Evolutionary conservation across 2,113 vertebrate genomes (phyloP).

Genomic region (Leiothrix lutea): DNA sequence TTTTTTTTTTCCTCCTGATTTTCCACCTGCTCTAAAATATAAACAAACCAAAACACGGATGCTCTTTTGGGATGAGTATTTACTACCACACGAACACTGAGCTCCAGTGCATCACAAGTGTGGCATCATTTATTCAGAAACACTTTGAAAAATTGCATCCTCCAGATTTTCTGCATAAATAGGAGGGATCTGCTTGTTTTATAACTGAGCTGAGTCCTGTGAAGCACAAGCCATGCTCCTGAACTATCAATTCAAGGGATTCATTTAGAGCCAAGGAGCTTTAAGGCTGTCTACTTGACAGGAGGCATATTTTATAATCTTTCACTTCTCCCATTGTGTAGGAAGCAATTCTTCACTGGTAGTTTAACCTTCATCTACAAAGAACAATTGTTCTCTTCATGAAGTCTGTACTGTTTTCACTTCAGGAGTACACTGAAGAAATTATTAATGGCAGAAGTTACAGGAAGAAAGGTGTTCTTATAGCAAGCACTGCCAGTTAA

Average conservation of each 20-base stretch:
- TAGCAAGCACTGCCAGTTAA: not conserved
- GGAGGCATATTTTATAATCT: slow-evolving; percentile 35
- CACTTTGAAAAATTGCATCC: not conserved
- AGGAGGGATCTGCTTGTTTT: slow-evolving; percentile 5
- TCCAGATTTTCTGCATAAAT: slow-evolving; percentile 25
- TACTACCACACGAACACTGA: not conserved
- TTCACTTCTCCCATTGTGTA: slow-evolving; percentile 11
- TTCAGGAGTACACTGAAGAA: not conserved
- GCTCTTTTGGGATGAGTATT: not conserved
- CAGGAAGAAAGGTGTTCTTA: not conserved
- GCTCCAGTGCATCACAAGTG: not conserved
- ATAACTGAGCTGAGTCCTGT: not conserved
- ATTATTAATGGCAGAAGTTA: not conserved
- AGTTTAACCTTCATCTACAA: slow-evolving; percentile 42
- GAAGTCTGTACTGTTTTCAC: not conserved
- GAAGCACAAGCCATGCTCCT: not conserved
- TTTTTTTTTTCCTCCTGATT: not conserved
- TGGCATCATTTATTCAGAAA: not conserved
- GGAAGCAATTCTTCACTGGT: slow-evolving; percentile 24
- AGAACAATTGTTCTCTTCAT: slow-evolving; percentile 27
- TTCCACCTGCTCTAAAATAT: not conserved
- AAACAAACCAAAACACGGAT: not conserved
- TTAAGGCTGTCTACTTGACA: slow-evolving; percentile 44
- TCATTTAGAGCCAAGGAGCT: slow-evolving; percentile 18
- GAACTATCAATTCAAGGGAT: slow-evolving; percentile 28